Conservation (phyloP, 1,140 invertebrate genomes). For the Rhopalosiphum maidis region DNA sequence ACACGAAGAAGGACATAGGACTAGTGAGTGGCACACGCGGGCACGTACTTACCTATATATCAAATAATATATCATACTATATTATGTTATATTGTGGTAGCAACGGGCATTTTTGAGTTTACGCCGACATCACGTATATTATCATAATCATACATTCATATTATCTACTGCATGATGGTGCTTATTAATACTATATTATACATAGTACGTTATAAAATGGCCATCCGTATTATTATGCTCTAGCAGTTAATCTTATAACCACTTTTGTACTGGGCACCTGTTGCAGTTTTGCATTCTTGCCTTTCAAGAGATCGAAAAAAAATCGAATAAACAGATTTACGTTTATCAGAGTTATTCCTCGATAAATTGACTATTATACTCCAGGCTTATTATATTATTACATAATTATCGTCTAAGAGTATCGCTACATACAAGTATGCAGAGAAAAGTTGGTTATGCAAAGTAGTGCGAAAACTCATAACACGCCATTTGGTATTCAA, state of each 20-base stretch:
- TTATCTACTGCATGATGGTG: not conserved
- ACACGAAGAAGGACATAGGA: conserved; percentile 20
- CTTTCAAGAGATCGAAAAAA: not conserved
- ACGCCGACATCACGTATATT: conserved; percentile 2
- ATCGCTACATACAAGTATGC: no score
- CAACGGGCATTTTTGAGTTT: not conserved
- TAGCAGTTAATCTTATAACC: not conserved
- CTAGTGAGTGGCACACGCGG: not conserved
- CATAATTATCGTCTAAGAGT: not conserved
- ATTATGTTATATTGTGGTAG: not conserved
- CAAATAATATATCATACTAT: not conserved
- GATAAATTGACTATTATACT: not conserved
- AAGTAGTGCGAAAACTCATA: no score
- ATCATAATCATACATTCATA: not conserved
- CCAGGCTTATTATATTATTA: not conserved
- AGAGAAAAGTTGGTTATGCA: no score
- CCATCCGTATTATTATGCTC: not conserved
- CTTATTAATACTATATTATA: not conserved
- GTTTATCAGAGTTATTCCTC: not conserved
- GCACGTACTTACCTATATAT: not conserved
- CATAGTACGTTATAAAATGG: not conserved
- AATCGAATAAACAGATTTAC: not conserved
- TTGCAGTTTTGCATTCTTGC: not conserved
- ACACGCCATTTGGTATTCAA: no score
- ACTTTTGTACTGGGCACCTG: not conserved